Evolutionary conservation across 1,140 invertebrate genomes (phyloP), one percentile per base, ranked within the genome.

Genomic region (Tetragnatha versicolor): DNA sequence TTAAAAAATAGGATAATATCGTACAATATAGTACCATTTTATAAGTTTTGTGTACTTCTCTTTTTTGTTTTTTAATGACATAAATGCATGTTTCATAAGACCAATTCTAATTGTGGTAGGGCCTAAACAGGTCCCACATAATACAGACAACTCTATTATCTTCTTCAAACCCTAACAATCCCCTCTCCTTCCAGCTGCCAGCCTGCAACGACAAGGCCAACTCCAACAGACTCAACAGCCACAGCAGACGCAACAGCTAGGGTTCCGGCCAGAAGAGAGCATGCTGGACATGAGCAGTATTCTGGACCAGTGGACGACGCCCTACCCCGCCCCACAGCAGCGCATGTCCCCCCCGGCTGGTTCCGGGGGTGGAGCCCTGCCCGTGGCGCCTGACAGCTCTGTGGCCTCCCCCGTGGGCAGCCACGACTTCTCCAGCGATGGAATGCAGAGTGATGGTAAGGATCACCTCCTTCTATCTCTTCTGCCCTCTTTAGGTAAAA

Each of bases 201-300:
- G 53, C 37, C 33, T 79, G n/a, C 76, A 69, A 39, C 29, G 51
- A 31, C 76, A 69, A 1, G 42, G n/a, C 66, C n/a, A 6, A 22
- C 51, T 12, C 3, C 29, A 10, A 10, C 51, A 55, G 9, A 3
- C 22, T 33, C 51, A 20, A 20, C 58, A 31, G n/a, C 65, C 33
- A 31, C 65, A 68, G 9, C 55, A 61, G n/a, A 60, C 65, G 22
- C 17, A 17, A 2, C 49, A 68, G 10, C n/a, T 69, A 5, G 17
- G 63, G 12, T 82, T 82, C 37, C 78, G 76, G 14, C 81, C 81
- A 1, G 82, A 82, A 37, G 83, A 84, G 53, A 82, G 83, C 35
- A 70, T 82, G 47, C 76, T 82, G 33, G 84, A 84, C 72, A 82
- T 85, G 79, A 81, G 83, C 29, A 72, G 81, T 17, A 79, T 84